phyloP scores from a whole-genome alignment of 2,888 invertebrate genomes.

The Atethmia centrago region DNA sequence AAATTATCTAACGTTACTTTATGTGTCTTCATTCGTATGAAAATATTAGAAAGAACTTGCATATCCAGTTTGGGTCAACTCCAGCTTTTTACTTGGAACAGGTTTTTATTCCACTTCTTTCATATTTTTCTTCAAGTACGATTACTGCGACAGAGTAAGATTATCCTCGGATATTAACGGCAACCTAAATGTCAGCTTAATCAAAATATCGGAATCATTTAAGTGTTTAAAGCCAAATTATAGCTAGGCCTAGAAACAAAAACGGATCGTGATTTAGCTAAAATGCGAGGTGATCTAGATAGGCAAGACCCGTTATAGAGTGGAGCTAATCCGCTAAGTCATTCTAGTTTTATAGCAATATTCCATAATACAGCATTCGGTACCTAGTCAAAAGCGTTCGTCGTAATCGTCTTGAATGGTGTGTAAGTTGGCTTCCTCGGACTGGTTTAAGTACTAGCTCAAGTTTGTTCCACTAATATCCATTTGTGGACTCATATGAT shows the following conservation, averaged over 20 bases:
- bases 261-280: slow-evolving; percentile 35
- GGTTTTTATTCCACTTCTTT: slow-evolving; percentile 44
- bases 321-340: slow-evolving; percentile 13
- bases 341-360: slow-evolving; percentile 17
- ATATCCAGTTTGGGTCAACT: slow-evolving; percentile 70
- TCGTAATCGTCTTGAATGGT: slow-evolving; percentile 53
- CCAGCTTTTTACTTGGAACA: slow-evolving; percentile 70
- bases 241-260: slow-evolving; percentile 30
- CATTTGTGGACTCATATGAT: slow-evolving; percentile 62
- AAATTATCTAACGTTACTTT: slow-evolving; percentile 73
- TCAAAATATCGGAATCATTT: slow-evolving; percentile 41
- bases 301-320: slow-evolving; percentile 28
- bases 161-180: slow-evolving; percentile 26
- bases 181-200: slow-evolving; percentile 32
- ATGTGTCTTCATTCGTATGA: slow-evolving; percentile 68
- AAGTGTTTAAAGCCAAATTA: slow-evolving; percentile 28
- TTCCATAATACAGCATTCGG: slow-evolving; percentile 26
- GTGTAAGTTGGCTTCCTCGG: slow-evolving; percentile 46
- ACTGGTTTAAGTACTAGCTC: slow-evolving; percentile 60
- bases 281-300: slow-evolving; percentile 47
- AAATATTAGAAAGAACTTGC: slow-evolving; percentile 73
- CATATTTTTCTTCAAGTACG: slow-evolving; percentile 28
- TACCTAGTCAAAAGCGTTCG: slow-evolving; percentile 35
- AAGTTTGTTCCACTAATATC: slow-evolving; percentile 61
- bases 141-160: slow-evolving; percentile 29